phyloP scores from a whole-genome alignment of 1,140 invertebrate species.

The Mactra quadrangularis region DNA sequence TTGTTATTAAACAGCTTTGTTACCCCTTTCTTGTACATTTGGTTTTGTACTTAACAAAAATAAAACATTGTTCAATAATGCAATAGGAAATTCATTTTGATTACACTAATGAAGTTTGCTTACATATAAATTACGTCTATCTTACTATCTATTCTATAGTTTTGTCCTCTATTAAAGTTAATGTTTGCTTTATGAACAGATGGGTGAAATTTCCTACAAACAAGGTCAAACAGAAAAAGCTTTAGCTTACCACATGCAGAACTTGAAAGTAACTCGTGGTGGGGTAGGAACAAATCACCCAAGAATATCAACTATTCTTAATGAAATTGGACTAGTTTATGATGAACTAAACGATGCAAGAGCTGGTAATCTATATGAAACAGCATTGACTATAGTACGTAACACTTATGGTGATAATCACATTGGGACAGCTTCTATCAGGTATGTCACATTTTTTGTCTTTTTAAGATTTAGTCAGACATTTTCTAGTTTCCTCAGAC shows the following conservation, averaged over 20 bases:
- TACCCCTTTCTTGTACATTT: no score
- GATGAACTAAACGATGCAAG: constrained; percentile 69
- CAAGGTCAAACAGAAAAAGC: constrained; percentile 72
- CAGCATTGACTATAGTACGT: constrained; percentile 65
- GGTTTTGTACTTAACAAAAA: no score
- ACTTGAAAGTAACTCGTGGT: constrained; percentile 71
- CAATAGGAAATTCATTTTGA: no score
- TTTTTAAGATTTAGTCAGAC: no score
- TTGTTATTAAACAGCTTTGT: no score
- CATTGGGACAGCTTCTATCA: constrained; percentile 70
- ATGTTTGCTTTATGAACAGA: constrained; percentile 51
- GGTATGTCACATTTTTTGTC: no score
- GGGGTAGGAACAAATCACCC: constrained; percentile 71
- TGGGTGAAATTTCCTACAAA: constrained; percentile 72
- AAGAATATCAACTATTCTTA: constrained; percentile 64
- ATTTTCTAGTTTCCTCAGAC: no score
- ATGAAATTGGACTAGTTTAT: constrained; percentile 72
- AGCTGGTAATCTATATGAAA: constrained; percentile 70
- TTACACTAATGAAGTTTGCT: no score
- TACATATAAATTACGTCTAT: no score
- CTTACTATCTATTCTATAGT: no score
- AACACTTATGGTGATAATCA: constrained; percentile 67
- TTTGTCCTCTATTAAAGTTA: no score
- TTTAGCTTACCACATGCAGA: constrained; percentile 69
- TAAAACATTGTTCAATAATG: no score